Conservation (phyloP, 2,888 invertebrate genomes). For the Heliconius charithonia region DNA sequence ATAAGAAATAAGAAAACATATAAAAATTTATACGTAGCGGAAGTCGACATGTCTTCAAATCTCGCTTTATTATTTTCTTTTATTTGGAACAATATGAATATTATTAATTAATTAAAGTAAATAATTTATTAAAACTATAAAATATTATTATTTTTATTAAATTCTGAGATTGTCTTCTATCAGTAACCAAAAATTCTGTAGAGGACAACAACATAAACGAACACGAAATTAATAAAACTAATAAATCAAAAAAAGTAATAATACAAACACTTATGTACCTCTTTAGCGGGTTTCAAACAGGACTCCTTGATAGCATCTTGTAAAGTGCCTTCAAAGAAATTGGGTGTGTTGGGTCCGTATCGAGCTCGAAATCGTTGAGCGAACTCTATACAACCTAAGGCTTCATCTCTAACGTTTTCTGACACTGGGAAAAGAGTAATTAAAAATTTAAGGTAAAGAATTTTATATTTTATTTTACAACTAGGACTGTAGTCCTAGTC, state of each 20-base stretch:
- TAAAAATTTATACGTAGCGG: too few relatives aligned
- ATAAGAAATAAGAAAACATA: too few relatives aligned
- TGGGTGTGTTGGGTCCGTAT: constrained; percentile 93
- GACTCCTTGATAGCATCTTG: constrained; percentile 96
- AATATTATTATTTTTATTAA: not conserved
- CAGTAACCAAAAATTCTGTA: too few relatives aligned
- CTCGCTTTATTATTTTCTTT: too few relatives aligned
- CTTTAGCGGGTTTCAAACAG: constrained; percentile 93
- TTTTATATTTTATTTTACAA: too few relatives aligned
- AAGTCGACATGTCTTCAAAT: constrained; percentile 61
- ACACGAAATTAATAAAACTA: not conserved
- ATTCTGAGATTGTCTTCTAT: too few relatives aligned
- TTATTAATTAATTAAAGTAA: too few relatives aligned
- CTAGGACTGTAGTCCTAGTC: too few relatives aligned
- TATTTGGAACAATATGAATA: too few relatives aligned
- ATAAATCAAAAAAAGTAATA: not conserved
- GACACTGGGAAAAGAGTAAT: constrained; percentile 86
- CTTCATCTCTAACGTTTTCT: constrained; percentile 93
- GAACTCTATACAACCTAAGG: constrained; percentile 93
- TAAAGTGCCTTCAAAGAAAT: constrained; percentile 95
- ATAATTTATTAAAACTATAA: too few relatives aligned
- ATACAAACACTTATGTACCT: constrained; percentile 82
- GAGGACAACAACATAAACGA: not conserved
- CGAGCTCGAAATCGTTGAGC: constrained; percentile 92
- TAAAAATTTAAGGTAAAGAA: too few relatives aligned